phyloP scores from a whole-genome alignment of 2,888 invertebrate genomes.

The Leuctra nigra region DNA sequence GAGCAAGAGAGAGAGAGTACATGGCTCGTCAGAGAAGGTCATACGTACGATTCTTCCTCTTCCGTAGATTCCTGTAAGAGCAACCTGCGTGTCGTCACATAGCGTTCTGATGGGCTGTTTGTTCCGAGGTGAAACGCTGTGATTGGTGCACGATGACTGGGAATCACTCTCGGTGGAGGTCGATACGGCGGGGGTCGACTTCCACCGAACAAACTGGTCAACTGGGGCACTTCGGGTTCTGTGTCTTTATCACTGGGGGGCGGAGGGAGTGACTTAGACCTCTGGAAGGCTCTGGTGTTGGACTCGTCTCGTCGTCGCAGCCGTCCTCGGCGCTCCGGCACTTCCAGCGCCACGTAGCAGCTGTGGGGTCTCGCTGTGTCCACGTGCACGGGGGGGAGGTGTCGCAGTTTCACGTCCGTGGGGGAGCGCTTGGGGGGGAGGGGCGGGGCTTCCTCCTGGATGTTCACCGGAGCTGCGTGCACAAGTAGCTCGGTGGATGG shows the following conservation, averaged over 20 bases:
- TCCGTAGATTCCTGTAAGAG: constrained; percentile 26
- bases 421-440: constrained; percentile 52
- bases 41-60: constrained; percentile 39
- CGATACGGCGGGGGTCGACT: constrained; percentile 34
- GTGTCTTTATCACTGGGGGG: constrained; percentile 24
- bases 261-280: constrained; percentile 32
- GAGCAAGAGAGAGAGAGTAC: too few species aligned
- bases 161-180: constrained; percentile 33
- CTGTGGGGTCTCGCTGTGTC: constrained; percentile 39
- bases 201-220: constrained; percentile 33
- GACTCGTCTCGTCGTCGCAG: constrained; percentile 33
- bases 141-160: constrained; percentile 35
- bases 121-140: constrained; percentile 37
- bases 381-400: constrained; percentile 58
- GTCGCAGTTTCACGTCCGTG: constrained; percentile 41
- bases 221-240: constrained; percentile 35
- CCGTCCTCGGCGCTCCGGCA: constrained; percentile 33
- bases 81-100: constrained; percentile 27
- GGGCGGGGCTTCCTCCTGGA: constrained; percentile 44
- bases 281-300: constrained; percentile 31
- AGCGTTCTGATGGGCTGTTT: constrained; percentile 33
- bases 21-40: too few species aligned
- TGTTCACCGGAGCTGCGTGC: constrained; percentile 33
- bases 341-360: constrained; percentile 24
- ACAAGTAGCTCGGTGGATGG: constrained; percentile 27